Base-by-base conservation (phyloP, 2,888 invertebrate genomes). In the Hoplodrina ambigua region DNA sequence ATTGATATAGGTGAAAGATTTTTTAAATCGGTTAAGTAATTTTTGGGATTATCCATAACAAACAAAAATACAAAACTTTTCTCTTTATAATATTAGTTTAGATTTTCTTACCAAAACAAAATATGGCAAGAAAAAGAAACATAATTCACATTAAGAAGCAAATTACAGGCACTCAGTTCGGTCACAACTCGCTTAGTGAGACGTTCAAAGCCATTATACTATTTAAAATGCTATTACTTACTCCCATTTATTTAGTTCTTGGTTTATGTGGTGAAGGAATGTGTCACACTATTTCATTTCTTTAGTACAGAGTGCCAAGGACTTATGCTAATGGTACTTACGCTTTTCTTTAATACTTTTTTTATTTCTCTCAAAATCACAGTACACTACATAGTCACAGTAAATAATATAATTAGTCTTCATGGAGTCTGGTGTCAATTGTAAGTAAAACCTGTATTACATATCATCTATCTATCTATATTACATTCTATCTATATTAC, bases 181-280 rank as follows among this genome's bases (percentile, higher is more conserved):
- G 64, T 73, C 50, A 64, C 79, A 78, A 65, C 55, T 65, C 65
- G 65, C 46, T 64, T 52, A 73, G 56, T 57, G 65, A 53, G 56
- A 56, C 75, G 59, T 65, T 79, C 56, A 73, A 25, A 59, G 55
- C 64, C 74, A 73, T 75, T 75, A 79, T 57, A 73, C 64, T 79
- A 73, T 75, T 75, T 79, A 79, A 75, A 75, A 74, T 60, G 75
- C 80, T 65, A 79, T 75, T 57, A 60, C 74, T 78, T 53, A 56
- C 59, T 37, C 10, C 73, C 74, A 79, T 79, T 72, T 74, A 79
- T 79, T 73, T 74, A 75, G 79, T 78, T 71, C 41, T 60, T 25
- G 58, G 46, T 65, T 73, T 79, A 64, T 53, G 72, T 11, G 72
- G 19, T 56, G 65, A 74, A 53, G 41, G 65, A 78, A 79, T 73